Evolutionary conservation across 2,113 vertebrate genomes (phyloP), one percentile per base, ranked within the genome.

Genomic region (Forbesichthys agassizii): DNA sequence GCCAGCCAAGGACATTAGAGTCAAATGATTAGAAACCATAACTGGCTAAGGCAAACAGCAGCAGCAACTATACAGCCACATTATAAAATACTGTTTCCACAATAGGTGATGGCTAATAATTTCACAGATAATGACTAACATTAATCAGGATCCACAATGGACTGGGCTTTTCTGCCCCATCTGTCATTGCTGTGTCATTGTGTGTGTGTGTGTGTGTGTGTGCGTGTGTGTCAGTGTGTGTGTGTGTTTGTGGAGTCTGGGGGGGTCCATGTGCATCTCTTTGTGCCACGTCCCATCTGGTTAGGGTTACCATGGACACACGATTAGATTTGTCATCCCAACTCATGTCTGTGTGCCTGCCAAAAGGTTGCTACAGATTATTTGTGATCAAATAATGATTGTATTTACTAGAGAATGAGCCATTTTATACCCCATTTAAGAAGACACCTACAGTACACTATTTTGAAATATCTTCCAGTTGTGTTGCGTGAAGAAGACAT

Each of bases 131-230:
- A 90, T 81, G 84, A 81, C 56, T 61, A 16, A 79, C 80, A 86
- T 88, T 79, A 77, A 85, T 84, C 78, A 83, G 61, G 71, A 77
- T 68, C 74, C 72, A 81, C 84, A 85, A 84, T 79, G 74, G 75
- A 65, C 61, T 61, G 74, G 80, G 65, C 71, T 76, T 81, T 72
- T 76, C 66, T 78, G 69, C 77, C 80, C 71, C 75, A 76, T 86
- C 83, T 84, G 86, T 91, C 89, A 84, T 77, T 77, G 55, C 61
- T 47, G 33, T 85, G 84, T 87, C 82, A 71, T 80, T 80, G 81
- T 80, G 77, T 83, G 80, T 86, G 86, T 86, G 75, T 69, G 73
- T 33, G 16, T 27, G 56, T 0, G 70, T 83, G 68, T 56, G 33
- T 48, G 27, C 1, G 48, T 5, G 13, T 2, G 27, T 58, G 48